These are phyloP conservation scores for Caenorhabditis afra DNA, from an alignment of 2,888 invertebrate species.

Conservation along the genomic window DNA sequence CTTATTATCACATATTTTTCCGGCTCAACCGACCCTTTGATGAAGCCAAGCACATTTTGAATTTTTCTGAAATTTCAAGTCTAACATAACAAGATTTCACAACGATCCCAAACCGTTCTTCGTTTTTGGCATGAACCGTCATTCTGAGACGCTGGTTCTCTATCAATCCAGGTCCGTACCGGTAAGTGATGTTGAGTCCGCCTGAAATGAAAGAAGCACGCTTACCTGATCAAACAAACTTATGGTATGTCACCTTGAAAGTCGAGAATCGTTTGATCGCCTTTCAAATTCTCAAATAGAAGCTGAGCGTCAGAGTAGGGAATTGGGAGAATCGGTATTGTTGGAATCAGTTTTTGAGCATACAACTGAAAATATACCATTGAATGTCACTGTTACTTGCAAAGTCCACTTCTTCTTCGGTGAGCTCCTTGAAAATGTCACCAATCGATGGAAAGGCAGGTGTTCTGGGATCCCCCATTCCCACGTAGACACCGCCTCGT, in stretches of 20 bases:
- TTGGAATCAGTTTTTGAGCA: constrained; percentile 73
- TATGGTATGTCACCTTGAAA: constrained; percentile 75
- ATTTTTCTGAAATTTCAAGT: constrained; percentile 67
- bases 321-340: constrained; percentile 82
- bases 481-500: constrained; percentile 81
- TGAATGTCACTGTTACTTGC: no score
- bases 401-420: constrained; percentile 56
- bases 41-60: constrained; percentile 81
- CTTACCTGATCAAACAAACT: background rate
- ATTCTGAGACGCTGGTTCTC: constrained; percentile 64
- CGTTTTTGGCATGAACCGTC: constrained; percentile 68
- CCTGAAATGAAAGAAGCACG: constrained; percentile 23
- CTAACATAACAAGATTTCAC: background rate
- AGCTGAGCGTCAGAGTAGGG: constrained; percentile 81
- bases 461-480: constrained; percentile 82
- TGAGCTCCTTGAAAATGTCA: constrained; percentile 72
- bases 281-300: constrained; percentile 72
- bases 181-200: constrained; percentile 78
- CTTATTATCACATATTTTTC: constrained; percentile 83
- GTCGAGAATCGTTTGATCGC: constrained; percentile 76
- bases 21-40: constrained; percentile 80
- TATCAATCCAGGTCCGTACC: constrained; percentile 81
- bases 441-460: constrained; percentile 83
- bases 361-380: constrained; percentile 22
- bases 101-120: constrained; percentile 56